Conservation (phyloP, 2,888 invertebrate genomes). For the Lasioglossum oenotherae region DNA sequence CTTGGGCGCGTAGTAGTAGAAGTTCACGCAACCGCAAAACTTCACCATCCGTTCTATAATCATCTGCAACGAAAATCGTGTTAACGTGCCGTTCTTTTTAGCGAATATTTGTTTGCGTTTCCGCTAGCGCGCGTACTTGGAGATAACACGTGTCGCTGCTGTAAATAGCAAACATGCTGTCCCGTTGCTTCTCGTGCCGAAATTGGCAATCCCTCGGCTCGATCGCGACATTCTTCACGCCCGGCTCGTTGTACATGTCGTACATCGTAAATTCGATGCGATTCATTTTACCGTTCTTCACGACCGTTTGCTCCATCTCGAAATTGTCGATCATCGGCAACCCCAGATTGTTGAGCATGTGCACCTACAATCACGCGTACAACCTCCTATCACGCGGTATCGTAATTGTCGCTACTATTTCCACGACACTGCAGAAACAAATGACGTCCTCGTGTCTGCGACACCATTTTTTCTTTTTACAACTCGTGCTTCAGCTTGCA, state of each 20-base stretch:
- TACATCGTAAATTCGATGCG: slow-evolving; percentile 56
- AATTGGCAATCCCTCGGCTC: slow-evolving; percentile 90
- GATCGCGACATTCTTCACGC: slow-evolving; percentile 86
- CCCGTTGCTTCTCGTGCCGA: slow-evolving; percentile 86
- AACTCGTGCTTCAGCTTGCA: neutral
- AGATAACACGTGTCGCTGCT: slow-evolving; percentile 91
- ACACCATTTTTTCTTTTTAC: neutral
- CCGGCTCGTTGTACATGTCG: slow-evolving; percentile 81
- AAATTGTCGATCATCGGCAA: slow-evolving; percentile 60
- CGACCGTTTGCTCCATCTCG: neutral
- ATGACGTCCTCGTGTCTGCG: neutral
- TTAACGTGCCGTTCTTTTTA: slow-evolving; percentile 3
- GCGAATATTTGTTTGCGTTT: neutral
- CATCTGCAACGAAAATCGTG: slow-evolving; percentile 32
- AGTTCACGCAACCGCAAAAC: slow-evolving; percentile 73
- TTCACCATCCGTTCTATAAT: slow-evolving; percentile 64
- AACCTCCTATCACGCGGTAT: too few species aligned
- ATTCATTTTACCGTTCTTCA: slow-evolving; percentile 22
- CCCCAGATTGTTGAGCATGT: slow-evolving; percentile 64
- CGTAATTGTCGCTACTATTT: neutral
- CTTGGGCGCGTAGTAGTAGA: slow-evolving; percentile 59
- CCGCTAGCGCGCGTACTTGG: slow-evolving; percentile 84
- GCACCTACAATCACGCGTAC: slow-evolving; percentile 49
- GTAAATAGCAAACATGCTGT: slow-evolving; percentile 88
- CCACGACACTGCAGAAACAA: neutral